A percentile compares a stretch with the other conserved stretches of the same genome.
Conservation (phyloP, 2,113 vertebrate species). For the Scartelaos histophorus region DNA sequence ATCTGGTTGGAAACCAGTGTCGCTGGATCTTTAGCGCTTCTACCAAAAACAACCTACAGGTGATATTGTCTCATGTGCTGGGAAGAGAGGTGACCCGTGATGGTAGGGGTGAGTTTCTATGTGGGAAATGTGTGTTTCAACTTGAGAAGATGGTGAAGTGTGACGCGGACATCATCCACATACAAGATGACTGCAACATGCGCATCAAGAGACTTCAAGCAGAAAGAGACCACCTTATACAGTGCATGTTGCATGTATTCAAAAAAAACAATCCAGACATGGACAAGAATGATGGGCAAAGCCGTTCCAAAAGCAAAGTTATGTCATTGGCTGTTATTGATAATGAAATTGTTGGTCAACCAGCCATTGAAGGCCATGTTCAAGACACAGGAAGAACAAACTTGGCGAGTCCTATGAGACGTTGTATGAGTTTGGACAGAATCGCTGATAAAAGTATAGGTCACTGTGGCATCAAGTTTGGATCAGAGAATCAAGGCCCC, state of each 20-base stretch:
- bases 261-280: conserved; percentile 62
- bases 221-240: conserved; percentile 68
- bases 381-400: conserved; percentile 24
- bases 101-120: conserved; percentile 75
- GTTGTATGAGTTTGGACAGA: conserved; percentile 70
- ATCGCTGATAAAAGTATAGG: conserved; percentile 43
- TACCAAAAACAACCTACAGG: conserved; percentile 69
- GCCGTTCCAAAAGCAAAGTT: conserved; percentile 22
- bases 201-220: conserved; percentile 66
- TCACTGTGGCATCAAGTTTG: conserved; percentile 31
- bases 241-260: conserved; percentile 75
- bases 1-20: conserved; percentile 71
- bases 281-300: conserved; percentile 15
- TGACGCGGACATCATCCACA: conserved; percentile 65
- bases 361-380: conserved; percentile 25
- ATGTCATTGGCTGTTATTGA: conserved; percentile 23
- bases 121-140: conserved; percentile 78
- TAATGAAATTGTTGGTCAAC: conserved; percentile 30
- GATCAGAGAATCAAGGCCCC: conserved; percentile 41
- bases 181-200: conserved; percentile 62
- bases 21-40: conserved; percentile 78
- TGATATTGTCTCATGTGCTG: conserved; percentile 75
- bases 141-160: conserved; percentile 75
- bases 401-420: conserved; percentile 49
- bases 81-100: conserved; percentile 70